phyloP scores from a whole-genome alignment of 2,888 invertebrate genomes.

The Malthinus seriepunctatus region DNA sequence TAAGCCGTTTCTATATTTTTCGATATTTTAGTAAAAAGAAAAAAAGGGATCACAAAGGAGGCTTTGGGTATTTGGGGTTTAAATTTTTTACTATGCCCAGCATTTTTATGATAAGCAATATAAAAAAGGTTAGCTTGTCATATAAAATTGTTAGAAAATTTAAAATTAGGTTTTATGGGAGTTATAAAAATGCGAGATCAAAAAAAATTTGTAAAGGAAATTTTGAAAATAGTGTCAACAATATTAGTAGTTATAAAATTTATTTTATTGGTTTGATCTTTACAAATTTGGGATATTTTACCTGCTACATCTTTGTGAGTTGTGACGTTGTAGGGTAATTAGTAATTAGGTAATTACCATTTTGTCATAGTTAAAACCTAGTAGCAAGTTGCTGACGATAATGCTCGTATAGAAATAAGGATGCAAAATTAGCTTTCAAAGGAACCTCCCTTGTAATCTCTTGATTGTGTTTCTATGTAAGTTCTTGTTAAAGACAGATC shows the following conservation, averaged over 20 bases:
- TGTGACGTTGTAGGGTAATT: no score
- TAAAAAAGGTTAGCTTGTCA: neutral
- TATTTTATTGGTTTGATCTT: no score
- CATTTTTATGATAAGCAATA: no score
- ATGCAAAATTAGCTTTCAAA: conserved; percentile 38
- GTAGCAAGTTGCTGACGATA: conserved; percentile 18
- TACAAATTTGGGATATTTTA: no score
- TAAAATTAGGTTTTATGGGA: conserved; percentile 5
- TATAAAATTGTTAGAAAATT: conserved; percentile 4
- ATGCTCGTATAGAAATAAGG: conserved; percentile 28
- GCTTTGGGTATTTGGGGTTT: no score
- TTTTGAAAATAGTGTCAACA: neutral
- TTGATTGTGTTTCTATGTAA: conserved; percentile 44
- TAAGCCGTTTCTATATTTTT: neutral
- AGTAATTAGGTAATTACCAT: conserved; percentile 13
- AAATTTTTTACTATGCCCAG: no score
- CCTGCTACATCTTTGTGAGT: no score
- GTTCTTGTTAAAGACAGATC: conserved; percentile 43
- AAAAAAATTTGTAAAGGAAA: neutral
- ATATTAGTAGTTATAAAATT: no score
- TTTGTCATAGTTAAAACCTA: conserved; percentile 14
- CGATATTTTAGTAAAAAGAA: neutral
- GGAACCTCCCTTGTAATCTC: conserved; percentile 40
- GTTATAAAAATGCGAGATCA: conserved; percentile 4
- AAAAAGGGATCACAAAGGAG: no score